Conservation (phyloP, 2,113 vertebrate genomes). For the Pedetes capensis region DNA sequence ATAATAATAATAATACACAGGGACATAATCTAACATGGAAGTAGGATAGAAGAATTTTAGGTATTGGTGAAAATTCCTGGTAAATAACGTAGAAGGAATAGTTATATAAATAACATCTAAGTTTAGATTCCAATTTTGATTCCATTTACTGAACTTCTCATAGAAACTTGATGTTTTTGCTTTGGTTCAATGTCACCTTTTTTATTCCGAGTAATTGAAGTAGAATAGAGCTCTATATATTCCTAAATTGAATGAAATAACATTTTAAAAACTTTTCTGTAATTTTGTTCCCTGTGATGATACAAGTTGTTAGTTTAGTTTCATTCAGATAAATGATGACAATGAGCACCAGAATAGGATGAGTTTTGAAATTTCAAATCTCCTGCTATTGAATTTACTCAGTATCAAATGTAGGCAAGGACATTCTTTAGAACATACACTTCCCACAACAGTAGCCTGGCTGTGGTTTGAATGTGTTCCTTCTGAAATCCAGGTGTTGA, state of each 20-base stretch:
- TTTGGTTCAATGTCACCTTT: neutral
- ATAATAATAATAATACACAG: neutral
- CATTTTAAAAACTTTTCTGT: neutral
- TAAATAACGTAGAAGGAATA: neutral
- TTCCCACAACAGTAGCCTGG: neutral
- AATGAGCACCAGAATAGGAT: neutral
- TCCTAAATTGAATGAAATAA: constrained; percentile 52
- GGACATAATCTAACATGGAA: neutral
- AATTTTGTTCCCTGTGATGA: constrained; percentile 40
- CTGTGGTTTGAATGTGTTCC: neutral
- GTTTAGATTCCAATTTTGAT: neutral
- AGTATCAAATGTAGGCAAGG: neutral
- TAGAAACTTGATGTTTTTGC: constrained; percentile 1
- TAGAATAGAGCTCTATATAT: constrained; percentile 27
- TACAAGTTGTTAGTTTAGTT: constrained; percentile 42
- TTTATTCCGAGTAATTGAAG: neutral
- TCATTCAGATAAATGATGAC: neutral
- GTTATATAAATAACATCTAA: neutral
- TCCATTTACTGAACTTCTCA: neutral
- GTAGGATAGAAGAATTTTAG: neutral
- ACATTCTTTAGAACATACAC: neutral
- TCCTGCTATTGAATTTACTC: neutral
- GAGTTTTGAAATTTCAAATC: constrained; percentile 1
- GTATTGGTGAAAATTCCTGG: neutral
- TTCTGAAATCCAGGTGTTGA: neutral